Percentiles rank a stretch among this genome's conserved stretches.
Evolutionary conservation across 2,888 invertebrate genomes (phyloP).

Genomic region (Miltochrista miniata): DNA sequence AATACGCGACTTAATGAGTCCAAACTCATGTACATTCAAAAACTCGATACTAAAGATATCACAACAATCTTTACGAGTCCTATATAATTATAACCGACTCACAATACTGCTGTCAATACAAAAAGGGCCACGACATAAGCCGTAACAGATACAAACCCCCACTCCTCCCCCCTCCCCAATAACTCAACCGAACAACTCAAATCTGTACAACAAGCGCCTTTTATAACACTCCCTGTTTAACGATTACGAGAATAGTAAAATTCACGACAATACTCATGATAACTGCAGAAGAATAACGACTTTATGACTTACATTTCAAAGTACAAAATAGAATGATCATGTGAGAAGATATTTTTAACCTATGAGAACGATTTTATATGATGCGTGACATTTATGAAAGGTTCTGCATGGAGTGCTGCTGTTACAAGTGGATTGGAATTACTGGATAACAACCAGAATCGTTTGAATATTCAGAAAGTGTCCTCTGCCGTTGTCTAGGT

Average conservation of each 20-base stretch:
- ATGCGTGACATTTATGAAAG: constrained; percentile 5
- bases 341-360: constrained; percentile 2
- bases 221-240: constrained; percentile 47
- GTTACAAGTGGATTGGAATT: too few species aligned
- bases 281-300: constrained; percentile 23
- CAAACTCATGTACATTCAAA: too few species aligned
- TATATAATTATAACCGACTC: constrained; percentile 6
- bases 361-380: constrained; percentile 10
- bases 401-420: neutral
- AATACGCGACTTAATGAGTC: too few species aligned
- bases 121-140: constrained; percentile 4
- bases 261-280: constrained; percentile 34
- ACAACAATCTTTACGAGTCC: constrained; percentile 2
- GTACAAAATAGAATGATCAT: constrained; percentile 16
- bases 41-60: neutral
- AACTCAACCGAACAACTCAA: constrained; percentile 27
- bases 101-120: neutral
- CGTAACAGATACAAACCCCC: constrained; percentile 9
- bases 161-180: neutral
- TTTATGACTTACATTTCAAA: constrained; percentile 20
- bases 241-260: constrained; percentile 43
- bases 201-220: constrained; percentile 39
- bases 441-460: too few species aligned
- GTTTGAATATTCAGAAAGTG: too few species aligned
- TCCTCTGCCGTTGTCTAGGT: too few species aligned